These are phyloP conservation scores for Ferrisia virgata DNA, from an alignment of 2,888 invertebrate genomes.

Conservation along the genomic window DNA sequence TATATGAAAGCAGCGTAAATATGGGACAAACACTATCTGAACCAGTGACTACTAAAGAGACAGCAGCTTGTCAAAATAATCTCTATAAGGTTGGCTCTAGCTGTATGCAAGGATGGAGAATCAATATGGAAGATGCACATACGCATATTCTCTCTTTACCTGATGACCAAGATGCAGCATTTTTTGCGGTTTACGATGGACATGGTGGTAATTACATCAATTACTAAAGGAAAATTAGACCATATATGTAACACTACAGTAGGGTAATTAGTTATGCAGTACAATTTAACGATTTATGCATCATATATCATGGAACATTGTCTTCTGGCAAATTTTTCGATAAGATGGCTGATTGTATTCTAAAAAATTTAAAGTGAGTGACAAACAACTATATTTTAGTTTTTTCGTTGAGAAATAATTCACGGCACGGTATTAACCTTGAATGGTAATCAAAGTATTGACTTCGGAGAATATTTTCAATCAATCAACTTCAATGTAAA, in stretches of 20 bases:
- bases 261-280: too few species aligned
- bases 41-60: slow-evolving; percentile 87
- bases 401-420: background rate
- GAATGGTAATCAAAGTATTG: slow-evolving; percentile 10
- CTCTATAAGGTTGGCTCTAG: slow-evolving; percentile 83
- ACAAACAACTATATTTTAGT: background rate
- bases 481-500: background rate
- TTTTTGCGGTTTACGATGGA: slow-evolving; percentile 96
- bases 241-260: too few species aligned
- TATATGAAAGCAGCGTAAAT: background rate
- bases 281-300: background rate
- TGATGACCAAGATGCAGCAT: slow-evolving; percentile 88
- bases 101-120: slow-evolving; percentile 99
- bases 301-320: too few species aligned
- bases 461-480: slow-evolving; percentile 7
- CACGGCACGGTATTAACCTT: background rate
- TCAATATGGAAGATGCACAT: slow-evolving; percentile 99
- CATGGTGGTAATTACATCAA: slow-evolving; percentile 68
- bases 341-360: background rate
- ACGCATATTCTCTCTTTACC: slow-evolving; percentile 89
- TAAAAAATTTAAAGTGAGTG: background rate
- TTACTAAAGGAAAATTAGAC: background rate
- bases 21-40: slow-evolving; percentile 99
- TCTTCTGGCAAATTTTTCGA: background rate
- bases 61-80: slow-evolving; percentile 73